Evolutionary conservation across 1,140 invertebrate genomes (phyloP).

Genomic region (Ostrea denselamellosa): DNA sequence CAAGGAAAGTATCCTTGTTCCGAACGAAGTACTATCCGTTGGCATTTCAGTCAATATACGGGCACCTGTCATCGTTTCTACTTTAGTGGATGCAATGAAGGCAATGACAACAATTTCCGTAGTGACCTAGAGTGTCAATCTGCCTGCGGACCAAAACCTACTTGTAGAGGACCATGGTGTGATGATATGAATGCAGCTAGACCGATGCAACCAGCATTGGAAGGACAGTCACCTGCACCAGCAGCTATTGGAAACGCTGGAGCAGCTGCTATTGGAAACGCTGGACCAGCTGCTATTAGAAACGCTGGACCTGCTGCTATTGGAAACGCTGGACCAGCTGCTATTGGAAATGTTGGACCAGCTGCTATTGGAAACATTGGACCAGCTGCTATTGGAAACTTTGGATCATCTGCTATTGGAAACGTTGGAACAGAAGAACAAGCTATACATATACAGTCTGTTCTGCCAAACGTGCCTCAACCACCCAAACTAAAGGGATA

Average conservation of each 20-base stretch:
- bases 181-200: neutral
- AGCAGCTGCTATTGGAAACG: neutral
- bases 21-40: neutral
- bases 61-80: neutral
- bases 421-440: neutral
- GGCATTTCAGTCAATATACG: neutral
- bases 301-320: neutral
- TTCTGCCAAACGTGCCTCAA: neutral
- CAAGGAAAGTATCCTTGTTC: neutral
- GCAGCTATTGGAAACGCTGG: neutral
- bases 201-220: too few species aligned
- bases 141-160: neutral
- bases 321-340: neutral
- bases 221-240: neutral
- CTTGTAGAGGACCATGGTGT: neutral
- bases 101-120: constrained; percentile 12
- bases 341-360: neutral
- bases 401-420: neutral
- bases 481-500: neutral
- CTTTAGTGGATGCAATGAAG: constrained; percentile 3
- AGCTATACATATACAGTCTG: neutral
- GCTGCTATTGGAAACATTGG: neutral
- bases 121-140: neutral
- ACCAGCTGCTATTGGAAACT: neutral
- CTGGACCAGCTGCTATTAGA: neutral